Evolutionary conservation across 2,113 vertebrate species (phyloP), one percentile per base, ranked within the genome.

Genomic region (Synodontis membranacea): DNA sequence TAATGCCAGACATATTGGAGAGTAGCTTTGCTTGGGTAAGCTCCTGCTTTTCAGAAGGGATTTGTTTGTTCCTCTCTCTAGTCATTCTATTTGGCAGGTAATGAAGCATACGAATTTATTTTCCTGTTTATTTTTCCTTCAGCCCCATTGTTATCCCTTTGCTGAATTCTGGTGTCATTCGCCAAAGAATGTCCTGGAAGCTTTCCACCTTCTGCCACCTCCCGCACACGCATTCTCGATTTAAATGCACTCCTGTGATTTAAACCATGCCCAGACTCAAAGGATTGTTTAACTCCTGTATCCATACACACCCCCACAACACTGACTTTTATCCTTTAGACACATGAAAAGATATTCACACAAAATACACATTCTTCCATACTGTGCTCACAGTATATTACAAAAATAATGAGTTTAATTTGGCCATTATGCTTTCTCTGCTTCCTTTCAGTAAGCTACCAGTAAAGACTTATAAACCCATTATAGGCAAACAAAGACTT

Each of bases 41-140:
- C 39, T 44, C 5, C 12, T 44, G 37, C 23, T 74, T 44, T 74
- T 74, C 39, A 44, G 19, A 44, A 74, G 10, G 70, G 39, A 74
- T 74, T 74, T 54, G 82, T 42, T 37, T 83, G 82, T 72, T 72
- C 64, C 21, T 52, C 19, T 68, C 28, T 15, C 31, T 48, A 52
- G 12, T 37, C 64, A 34, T 39, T 54, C 21, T 84, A 62, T 21
- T 56, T 84, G 66, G 66, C 66, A 84, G 50, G 50, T 74, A 84
- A 72, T 84, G 83, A 74, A 84, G 68, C 66, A 68, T 31, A 58
- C 83, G 56, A 9, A n/a, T n/a, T n/a, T n/a, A n/a, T n/a, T n/a
- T n/a, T n/a, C 6, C 74, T 72, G 52, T 42, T 72, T 72, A 39
- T n/a, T 83, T 83, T 64, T 79, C 19, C 82, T 21, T 39, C 48